Evolutionary conservation across 1,140 invertebrate genomes (phyloP), one percentile per base, ranked within the genome.

Genomic region (Condylostylus longicornis): DNA sequence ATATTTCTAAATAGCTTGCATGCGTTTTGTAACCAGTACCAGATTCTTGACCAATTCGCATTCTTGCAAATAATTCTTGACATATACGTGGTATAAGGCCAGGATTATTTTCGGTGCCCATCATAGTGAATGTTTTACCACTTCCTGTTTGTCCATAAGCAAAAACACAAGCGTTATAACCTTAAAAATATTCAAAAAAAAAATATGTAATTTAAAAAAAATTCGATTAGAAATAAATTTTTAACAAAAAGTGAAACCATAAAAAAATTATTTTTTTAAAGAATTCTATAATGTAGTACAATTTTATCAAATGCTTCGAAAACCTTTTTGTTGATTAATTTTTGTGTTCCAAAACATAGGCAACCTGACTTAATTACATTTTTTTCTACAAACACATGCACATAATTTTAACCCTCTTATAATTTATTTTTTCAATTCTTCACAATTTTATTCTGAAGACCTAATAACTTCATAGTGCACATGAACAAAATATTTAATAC

Each of bases 61-160:
- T 80, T 28, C 76, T 71, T 3, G 73, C 68, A 53, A 84, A 83
- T 12, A 82, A 57, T 37, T 75, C 77, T 47, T 83, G 73, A 51
- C 82, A 88, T 44, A 90, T 90, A 41, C 84, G 71, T 0, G 87
- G 87, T 57, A 90, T 90, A 18, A 90, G 62, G 3, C 87, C 86
- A 53, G 77, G 79, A 52, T 75, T 75, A 50, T 80, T 77, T 37
- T 71, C 63, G 1, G 81, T 80, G 18, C 93, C 93, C 91, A 96
- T 97, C 91, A 98, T 97, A 1, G 91, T 96, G 59, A 89, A 96
- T 0, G 89, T 94, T 67, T 98, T 97, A 18, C 93, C 93, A 53
- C 86, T 91, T 51, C 89, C 90, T 12, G 57, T 60, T 44, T 60
- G 57, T n/a, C 66, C 66, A 60, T 86, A 84, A 35, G 90, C 91